Conservation (phyloP, 1,140 invertebrate species). For the Papilio polyxenes region DNA sequence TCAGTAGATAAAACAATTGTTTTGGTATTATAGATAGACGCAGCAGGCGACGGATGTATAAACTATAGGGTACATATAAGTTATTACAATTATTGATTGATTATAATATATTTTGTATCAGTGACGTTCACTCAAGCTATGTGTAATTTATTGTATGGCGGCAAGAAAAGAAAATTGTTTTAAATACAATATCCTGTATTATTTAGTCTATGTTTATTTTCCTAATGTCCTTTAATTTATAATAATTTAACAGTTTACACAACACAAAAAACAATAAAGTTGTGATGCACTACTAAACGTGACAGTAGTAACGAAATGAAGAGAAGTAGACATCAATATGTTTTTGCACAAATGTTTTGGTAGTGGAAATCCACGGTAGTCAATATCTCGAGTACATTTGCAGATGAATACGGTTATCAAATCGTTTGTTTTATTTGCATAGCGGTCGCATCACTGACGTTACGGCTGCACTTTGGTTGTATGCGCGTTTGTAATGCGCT, state of each 20-base stretch:
- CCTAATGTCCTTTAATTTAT: not conserved
- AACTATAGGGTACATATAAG: conserved; percentile 55
- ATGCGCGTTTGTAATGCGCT: no score
- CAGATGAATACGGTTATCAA: no score
- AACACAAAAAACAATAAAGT: no score
- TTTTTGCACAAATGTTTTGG: no score
- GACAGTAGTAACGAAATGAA: no score
- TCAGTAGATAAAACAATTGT: conserved; percentile 55
- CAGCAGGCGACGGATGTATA: conserved; percentile 48
- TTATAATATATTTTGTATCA: conserved; percentile 77
- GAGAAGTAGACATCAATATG: no score
- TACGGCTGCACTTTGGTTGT: no score
- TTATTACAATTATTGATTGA: conserved; percentile 62
- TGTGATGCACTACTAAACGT: no score
- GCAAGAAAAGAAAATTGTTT: conserved; percentile 66
- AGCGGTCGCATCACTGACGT: no score
- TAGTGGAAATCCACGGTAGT: no score
- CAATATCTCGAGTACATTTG: no score
- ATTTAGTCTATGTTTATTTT: conserved; percentile 50
- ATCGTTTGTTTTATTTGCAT: no score
- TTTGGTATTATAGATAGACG: conserved; percentile 45
- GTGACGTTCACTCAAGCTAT: conserved; percentile 65
- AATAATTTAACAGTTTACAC: not conserved
- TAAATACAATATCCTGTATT: conserved; percentile 75
- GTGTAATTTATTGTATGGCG: conserved; percentile 63